phyloP scores from a whole-genome alignment of 2,797 vertebrate species.

The Platyrinchus mystaceus region DNA sequence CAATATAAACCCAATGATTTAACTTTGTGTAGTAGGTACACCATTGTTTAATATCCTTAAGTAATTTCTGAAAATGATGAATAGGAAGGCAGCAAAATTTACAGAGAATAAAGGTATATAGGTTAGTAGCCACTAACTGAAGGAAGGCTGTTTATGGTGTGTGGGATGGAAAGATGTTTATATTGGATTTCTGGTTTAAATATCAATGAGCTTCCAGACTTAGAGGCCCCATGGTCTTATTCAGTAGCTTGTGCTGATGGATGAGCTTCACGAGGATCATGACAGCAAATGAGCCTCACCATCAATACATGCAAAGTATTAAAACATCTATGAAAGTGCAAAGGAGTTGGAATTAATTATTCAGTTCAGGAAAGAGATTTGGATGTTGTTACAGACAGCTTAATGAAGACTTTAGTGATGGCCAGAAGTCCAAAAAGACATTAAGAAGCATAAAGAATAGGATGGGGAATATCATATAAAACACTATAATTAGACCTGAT shows the following conservation, averaged over 20 bases:
- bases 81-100: background rate
- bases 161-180: background rate
- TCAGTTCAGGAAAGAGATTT: background rate
- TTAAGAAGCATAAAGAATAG: background rate
- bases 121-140: background rate
- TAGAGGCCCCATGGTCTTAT: fast-evolving
- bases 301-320: background rate
- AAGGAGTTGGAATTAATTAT: slow-evolving; percentile 25
- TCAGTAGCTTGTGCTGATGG: background rate
- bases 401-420: slow-evolving; percentile 21
- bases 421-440: background rate
- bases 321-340: background rate
- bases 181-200: background rate
- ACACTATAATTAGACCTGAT: background rate
- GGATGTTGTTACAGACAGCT: background rate
- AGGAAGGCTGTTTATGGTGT: background rate
- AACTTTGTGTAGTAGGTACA: background rate
- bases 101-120: background rate
- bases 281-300: background rate
- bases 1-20: background rate
- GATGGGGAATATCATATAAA: background rate
- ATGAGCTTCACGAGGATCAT: background rate
- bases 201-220: background rate
- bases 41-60: background rate
- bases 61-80: background rate